Conservation (phyloP, 2,113 vertebrate genomes). For the Cichladusa arquata region DNA sequence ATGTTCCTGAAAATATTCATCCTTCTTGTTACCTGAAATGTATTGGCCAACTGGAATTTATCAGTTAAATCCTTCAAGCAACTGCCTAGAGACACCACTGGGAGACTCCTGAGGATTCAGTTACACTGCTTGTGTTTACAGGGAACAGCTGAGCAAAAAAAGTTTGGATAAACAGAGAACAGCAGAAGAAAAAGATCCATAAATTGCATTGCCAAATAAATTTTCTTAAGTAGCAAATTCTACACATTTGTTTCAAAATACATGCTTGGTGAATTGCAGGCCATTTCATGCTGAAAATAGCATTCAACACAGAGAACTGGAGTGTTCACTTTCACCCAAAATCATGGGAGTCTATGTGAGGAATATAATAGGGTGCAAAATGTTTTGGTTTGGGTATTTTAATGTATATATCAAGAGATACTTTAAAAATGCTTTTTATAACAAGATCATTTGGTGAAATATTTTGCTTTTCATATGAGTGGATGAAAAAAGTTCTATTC, state of each 20-base stretch:
- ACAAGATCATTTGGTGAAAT: not conserved
- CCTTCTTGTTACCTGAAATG: not conserved
- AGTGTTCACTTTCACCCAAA: not conserved
- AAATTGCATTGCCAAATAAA: not conserved
- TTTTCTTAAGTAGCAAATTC: not conserved
- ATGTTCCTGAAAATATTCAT: not conserved
- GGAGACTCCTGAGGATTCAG: conserved; percentile 11
- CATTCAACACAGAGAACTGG: not conserved
- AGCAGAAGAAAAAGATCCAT: not conserved
- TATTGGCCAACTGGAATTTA: not conserved
- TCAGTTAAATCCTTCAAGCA: not conserved
- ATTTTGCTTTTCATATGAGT: not conserved
- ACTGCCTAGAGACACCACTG: not conserved
- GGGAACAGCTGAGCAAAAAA: not conserved
- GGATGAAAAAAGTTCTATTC: not conserved
- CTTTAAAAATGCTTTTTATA: not conserved
- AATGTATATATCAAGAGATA: not conserved
- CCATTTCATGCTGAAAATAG: not conserved
- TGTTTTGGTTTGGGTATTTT: not conserved
- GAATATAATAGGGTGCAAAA: not conserved
- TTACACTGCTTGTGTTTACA: not conserved
- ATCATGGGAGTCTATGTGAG: not conserved
- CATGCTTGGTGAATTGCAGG: not conserved
- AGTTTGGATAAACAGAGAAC: not conserved
- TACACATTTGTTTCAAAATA: not conserved